Conservation (phyloP, 2,888 invertebrate genomes). For the Drosophila phalerata region DNA sequence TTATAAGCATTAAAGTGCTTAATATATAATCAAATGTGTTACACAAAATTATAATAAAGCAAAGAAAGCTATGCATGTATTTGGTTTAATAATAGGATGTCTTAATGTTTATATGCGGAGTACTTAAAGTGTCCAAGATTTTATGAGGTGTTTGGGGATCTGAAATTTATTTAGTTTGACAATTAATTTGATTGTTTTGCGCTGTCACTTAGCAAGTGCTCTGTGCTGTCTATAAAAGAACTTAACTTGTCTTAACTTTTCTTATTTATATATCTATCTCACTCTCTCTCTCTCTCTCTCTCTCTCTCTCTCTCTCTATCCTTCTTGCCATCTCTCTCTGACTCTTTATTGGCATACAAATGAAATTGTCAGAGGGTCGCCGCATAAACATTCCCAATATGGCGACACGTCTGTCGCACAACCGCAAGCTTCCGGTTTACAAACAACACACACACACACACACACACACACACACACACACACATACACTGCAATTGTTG, state of each 20-base stretch:
- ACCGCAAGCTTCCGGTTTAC: slow-evolving; percentile 60
- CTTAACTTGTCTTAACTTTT: slow-evolving; percentile 8
- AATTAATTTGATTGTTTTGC: slow-evolving; percentile 31
- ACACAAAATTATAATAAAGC: neutral
- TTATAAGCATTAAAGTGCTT: neutral
- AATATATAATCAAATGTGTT: slow-evolving; percentile 1
- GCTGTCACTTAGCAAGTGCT: slow-evolving; percentile 18
- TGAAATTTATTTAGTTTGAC: slow-evolving; percentile 19
- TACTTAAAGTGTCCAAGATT: slow-evolving; percentile 13
- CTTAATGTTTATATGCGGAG: neutral
- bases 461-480: slow-evolving; percentile 18
- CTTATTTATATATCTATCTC: neutral
- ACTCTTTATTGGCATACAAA: slow-evolving; percentile 1
- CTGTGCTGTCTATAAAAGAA: slow-evolving; percentile 5
- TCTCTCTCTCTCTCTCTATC: neutral
- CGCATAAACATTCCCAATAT: slow-evolving; percentile 72
- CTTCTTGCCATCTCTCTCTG: neutral
- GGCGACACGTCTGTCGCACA: slow-evolving; percentile 60
- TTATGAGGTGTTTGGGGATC: slow-evolving; percentile 2
- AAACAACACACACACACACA: slow-evolving; percentile 36
- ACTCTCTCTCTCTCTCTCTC: neutral
- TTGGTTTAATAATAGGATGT: slow-evolving; percentile 1
- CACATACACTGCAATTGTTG: slow-evolving; percentile 24
- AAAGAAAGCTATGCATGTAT: neutral
- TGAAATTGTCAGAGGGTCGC: slow-evolving; percentile 39